Percentiles rank a stretch among this genome's conserved stretches.
phyloP scores from a whole-genome alignment of 2,888 invertebrate species.

The Nephrocerus scutellatus region DNA sequence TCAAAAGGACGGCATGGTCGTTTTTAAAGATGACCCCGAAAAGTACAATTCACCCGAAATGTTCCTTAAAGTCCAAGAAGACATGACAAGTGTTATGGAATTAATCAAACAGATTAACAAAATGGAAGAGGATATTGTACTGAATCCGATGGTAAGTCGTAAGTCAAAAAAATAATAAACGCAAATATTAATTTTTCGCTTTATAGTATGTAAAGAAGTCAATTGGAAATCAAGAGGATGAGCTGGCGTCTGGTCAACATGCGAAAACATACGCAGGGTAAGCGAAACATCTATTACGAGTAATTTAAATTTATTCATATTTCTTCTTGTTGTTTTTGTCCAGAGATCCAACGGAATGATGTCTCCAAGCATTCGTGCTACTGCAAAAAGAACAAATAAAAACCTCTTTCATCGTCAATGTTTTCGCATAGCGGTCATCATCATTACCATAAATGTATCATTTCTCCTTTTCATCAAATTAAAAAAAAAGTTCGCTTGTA shows the following conservation, averaged over 20 bases:
- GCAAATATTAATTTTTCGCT: slow-evolving; percentile 6
- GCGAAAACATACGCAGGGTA: slow-evolving; percentile 45
- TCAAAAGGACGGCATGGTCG: slow-evolving; percentile 96
- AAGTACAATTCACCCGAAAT: slow-evolving; percentile 88
- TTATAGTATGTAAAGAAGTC: slow-evolving; percentile 58
- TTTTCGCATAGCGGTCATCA: no score
- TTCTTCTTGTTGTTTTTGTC: slow-evolving; percentile 2
- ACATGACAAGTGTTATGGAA: slow-evolving; percentile 79
- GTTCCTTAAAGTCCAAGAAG: slow-evolving; percentile 76
- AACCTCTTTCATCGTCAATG: no score
- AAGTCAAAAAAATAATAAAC: slow-evolving; percentile 1
- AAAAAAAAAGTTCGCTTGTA: no score
- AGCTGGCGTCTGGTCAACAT: slow-evolving; percentile 44
- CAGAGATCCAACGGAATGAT: slow-evolving; percentile 47
- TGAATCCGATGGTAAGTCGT: slow-evolving; percentile 67
- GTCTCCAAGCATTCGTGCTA: no score
- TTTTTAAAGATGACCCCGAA: slow-evolving; percentile 92
- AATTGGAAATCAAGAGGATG: slow-evolving; percentile 56
- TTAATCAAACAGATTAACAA: slow-evolving; percentile 80
- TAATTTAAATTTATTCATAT: slow-evolving; percentile 6
- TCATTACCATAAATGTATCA: no score
- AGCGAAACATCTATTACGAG: slow-evolving; percentile 11
- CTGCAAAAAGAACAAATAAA: no score
- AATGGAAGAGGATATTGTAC: slow-evolving; percentile 92
- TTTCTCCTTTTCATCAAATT: no score